phyloP scores from a whole-genome alignment of 2,888 invertebrate species.

The Cyaniris semiargus region DNA sequence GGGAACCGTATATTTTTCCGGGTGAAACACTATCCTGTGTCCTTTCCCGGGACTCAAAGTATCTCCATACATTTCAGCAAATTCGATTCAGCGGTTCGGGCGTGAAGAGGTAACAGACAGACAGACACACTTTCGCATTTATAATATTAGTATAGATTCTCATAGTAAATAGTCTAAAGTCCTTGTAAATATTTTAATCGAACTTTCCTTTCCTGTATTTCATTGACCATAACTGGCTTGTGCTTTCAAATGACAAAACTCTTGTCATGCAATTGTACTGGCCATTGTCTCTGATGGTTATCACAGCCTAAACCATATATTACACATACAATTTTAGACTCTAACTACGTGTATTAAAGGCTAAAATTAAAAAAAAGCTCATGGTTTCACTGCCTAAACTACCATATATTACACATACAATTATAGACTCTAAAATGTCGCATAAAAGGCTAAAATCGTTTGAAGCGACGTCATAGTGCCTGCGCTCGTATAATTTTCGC shows the following conservation, averaged over 20 bases:
- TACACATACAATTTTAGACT: not conserved
- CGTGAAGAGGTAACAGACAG: no score
- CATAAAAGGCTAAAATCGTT: not conserved
- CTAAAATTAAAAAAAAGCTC: slow-evolving; percentile 32
- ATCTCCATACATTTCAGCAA: no score
- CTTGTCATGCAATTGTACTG: slow-evolving; percentile 38
- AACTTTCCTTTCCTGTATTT: slow-evolving; percentile 25
- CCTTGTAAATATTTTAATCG: slow-evolving; percentile 15
- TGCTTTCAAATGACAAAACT: slow-evolving; percentile 36
- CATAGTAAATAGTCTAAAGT: not conserved
- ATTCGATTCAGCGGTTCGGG: no score
- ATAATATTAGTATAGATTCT: no score
- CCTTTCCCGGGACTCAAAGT: no score
- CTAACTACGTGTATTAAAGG: not conserved
- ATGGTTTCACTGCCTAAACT: slow-evolving; percentile 51
- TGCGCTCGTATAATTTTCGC: slow-evolving; percentile 45
- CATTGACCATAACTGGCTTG: slow-evolving; percentile 28
- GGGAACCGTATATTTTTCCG: no score
- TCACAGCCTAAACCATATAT: slow-evolving; percentile 45
- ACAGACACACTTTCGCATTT: no score
- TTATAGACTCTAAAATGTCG: not conserved
- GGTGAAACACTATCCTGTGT: no score
- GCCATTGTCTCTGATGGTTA: slow-evolving; percentile 52
- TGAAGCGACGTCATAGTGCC: slow-evolving; percentile 45
- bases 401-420: not conserved